Base-by-base conservation (phyloP, 2,113 vertebrate genomes). In the Hystrix brachyura region DNA sequence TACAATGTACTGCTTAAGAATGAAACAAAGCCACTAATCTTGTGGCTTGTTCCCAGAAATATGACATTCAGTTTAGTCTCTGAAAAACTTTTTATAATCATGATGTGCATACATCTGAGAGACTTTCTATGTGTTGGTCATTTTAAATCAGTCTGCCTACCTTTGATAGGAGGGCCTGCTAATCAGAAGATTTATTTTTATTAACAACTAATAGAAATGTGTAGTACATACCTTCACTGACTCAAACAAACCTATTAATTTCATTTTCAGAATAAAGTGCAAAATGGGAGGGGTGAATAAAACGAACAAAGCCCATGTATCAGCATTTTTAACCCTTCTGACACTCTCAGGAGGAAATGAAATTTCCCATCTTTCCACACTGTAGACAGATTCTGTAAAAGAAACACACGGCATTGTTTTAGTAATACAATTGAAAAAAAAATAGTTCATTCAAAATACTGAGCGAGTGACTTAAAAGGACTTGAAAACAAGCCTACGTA, bases 331-430 rank as follows among this genome's bases (percentile, higher is more conserved):
- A 96, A 93, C 69, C 87, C 67, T 83, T 94, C 48, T 27, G 64
- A 93, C 57, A 95, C 65, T 14, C 32, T 91, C 48, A 71, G 62
- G 18, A 96, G 53, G 27, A 87, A 92, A 85, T 74, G 64, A 85
- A 59, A 83, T 69, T 59, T 96, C n/a, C 48, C 90, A 96, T 95
- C 87, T 88, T 90, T 90, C 65, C 95, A 93, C 0, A 85, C 29
- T 85, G 95, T 32, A 74, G 96, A 53, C 60, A 95, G 91, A 87
- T 78, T 96, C 97, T 98, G 98, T 87, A 98, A 98, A 94, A 96
- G 74, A 97, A 78, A 96, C 43, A 97, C 82, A 97, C 43, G 74
- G 34, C 11, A 92, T 27, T 76, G n/a, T 76, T 96, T 98, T 82
- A 97, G 67, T 92, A 59, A 94, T 18, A 69, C 32, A 94, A 55